Evolutionary conservation across 1,140 invertebrate species (phyloP).

Genomic region (Ceratina calcarata): DNA sequence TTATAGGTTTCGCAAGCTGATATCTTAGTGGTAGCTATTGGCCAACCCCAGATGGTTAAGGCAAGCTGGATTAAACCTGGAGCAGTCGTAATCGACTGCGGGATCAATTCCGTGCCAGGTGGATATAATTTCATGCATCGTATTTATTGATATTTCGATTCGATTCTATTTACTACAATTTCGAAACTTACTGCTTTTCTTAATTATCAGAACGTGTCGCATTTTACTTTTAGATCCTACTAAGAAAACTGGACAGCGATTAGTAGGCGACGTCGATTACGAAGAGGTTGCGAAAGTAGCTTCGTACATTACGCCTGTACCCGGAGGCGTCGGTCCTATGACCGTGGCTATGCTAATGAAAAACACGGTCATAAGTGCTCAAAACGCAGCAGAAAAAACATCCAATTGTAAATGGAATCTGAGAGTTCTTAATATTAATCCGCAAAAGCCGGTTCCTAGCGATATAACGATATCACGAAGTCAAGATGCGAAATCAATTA

Average conservation of each 20-base stretch:
- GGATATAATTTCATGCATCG: slow-evolving; percentile 53
- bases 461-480: slow-evolving; percentile 94
- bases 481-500: slow-evolving; percentile 93
- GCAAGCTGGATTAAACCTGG: slow-evolving; percentile 98
- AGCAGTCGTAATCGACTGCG: slow-evolving; percentile 99
- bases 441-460: slow-evolving; percentile 87
- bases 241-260: slow-evolving; percentile 90
- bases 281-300: slow-evolving; percentile 89
- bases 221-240: slow-evolving; percentile 86
- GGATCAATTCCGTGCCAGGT: slow-evolving; percentile 97
- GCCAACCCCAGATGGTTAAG: slow-evolving; percentile 94
- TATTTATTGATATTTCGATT: no score
- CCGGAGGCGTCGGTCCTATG: slow-evolving; percentile 99
- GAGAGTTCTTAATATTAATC: slow-evolving; percentile 82
- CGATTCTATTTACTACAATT: not conserved
- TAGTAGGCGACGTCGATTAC: slow-evolving; percentile 98
- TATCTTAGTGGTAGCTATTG: slow-evolving; percentile 98
- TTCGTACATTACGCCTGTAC: slow-evolving; percentile 96
- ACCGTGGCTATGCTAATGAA: slow-evolving; percentile 98
- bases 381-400: slow-evolving; percentile 82
- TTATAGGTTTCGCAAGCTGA: slow-evolving; percentile 86
- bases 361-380: slow-evolving; percentile 94
- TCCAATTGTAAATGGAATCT: slow-evolving; percentile 84
- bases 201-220: not conserved
- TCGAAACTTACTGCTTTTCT: not conserved